Evolutionary conservation across 2,113 vertebrate genomes (phyloP).

Genomic region (Neodontobutis hainanensis): DNA sequence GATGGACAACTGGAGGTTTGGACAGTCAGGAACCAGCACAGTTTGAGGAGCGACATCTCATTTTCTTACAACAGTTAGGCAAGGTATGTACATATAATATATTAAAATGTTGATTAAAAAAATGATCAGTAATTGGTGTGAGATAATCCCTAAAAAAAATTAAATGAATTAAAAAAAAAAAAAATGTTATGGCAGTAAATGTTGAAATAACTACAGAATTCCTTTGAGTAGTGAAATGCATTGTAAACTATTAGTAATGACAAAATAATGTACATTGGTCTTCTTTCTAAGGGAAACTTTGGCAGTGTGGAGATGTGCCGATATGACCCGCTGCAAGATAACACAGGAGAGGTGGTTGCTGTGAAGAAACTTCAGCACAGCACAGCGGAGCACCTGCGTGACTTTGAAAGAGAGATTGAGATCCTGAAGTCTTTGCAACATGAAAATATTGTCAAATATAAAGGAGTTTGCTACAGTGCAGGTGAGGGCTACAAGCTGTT

Average conservation of each 20-base stretch:
- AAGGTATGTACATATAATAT: slow-evolving; percentile 78
- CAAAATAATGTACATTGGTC: not conserved
- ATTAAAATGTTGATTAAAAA: not conserved
- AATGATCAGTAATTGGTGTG: not conserved
- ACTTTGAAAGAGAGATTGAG: slow-evolving; percentile 97
- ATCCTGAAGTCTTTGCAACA: slow-evolving; percentile 97
- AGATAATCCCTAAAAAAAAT: not conserved
- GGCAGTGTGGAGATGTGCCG: slow-evolving; percentile 98
- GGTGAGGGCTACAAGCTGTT: slow-evolving; percentile 61
- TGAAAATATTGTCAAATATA: slow-evolving; percentile 98
- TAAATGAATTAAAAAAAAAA: too few relatives aligned
- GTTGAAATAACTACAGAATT: not conserved
- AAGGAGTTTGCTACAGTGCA: slow-evolving; percentile 96
- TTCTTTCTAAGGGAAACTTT: slow-evolving; percentile 90
- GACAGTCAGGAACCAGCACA: slow-evolving; percentile 90
- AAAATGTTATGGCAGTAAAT: not conserved
- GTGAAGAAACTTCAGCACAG: slow-evolving; percentile 98
- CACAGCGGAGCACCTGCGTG: slow-evolving; percentile 91
- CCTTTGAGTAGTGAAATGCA: too few relatives aligned
- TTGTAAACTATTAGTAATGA: too few relatives aligned
- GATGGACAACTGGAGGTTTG: slow-evolving; percentile 83
- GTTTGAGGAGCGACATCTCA: slow-evolving; percentile 96
- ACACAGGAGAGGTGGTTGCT: slow-evolving; percentile 95
- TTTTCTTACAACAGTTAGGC: slow-evolving; percentile 95
- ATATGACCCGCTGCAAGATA: slow-evolving; percentile 95